phyloP scores from a whole-genome alignment of 23 tunicate species.

The Styela plicata region DNA sequence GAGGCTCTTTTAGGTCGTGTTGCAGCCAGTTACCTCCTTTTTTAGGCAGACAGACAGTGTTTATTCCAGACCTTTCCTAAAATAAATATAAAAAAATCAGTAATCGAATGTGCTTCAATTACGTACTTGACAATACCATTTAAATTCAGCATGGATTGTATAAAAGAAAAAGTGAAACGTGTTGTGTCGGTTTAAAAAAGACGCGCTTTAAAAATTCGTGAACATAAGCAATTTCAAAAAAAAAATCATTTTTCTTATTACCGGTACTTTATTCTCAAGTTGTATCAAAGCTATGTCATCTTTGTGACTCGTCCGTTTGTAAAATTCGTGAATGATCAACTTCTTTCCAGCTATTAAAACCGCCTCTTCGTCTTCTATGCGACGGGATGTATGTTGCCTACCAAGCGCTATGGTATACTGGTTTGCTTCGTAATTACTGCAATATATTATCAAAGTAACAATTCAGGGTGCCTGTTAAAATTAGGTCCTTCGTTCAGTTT shows the following conservation, averaged over 20 bases:
- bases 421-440: background rate
- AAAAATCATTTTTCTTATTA: too few relatives aligned
- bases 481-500: too few relatives aligned
- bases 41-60: constrained; percentile 8
- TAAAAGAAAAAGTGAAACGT: too few relatives aligned
- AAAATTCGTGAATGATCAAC: constrained; percentile 12
- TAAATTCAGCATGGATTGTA: too few relatives aligned
- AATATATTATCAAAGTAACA: too few relatives aligned
- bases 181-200: too few relatives aligned
- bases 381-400: constrained; percentile 8
- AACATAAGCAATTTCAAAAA: too few relatives aligned
- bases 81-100: too few relatives aligned
- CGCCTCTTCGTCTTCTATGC: constrained; percentile 5
- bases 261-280: constrained; percentile 6
- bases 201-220: too few relatives aligned
- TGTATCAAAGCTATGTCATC: constrained; percentile 23
- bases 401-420: constrained; percentile 11
- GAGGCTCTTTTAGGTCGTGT: background rate
- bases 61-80: background rate
- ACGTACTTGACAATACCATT: too few relatives aligned
- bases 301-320: constrained; percentile 7
- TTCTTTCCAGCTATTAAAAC: background rate
- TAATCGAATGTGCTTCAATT: too few relatives aligned
- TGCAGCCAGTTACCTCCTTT: background rate
- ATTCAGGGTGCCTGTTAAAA: too few relatives aligned